Percentiles rank a stretch among this genome's conserved stretches.
phyloP scores from a whole-genome alignment of 1,140 invertebrate species.

The Penaeus chinensis region DNA sequence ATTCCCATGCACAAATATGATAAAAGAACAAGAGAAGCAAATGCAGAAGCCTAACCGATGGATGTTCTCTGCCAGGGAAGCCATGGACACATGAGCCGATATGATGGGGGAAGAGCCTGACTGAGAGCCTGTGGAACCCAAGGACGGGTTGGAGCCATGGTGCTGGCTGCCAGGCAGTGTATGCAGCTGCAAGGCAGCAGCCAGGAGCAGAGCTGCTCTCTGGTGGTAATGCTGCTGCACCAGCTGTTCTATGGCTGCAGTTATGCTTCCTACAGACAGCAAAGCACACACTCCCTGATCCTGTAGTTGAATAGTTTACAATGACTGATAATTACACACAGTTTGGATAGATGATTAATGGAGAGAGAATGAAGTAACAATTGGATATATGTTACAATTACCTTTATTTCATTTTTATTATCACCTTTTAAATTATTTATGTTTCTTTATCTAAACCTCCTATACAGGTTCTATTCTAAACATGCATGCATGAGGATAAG shows the following conservation, averaged over 20 bases:
- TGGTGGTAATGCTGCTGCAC: constrained; percentile 61
- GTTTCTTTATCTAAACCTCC: no score
- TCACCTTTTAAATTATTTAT: no score
- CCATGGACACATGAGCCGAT: constrained; percentile 34
- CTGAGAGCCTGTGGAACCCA: background rate
- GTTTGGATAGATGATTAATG: no score
- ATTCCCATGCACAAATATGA: background rate
- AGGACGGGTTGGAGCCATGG: no score
- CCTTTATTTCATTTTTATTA: no score
- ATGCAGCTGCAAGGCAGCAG: constrained; percentile 42
- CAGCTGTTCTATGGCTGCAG: constrained; percentile 50
- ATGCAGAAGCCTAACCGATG: constrained; percentile 35
- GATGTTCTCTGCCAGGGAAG: constrained; percentile 53
- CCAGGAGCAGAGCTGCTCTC: constrained; percentile 56
- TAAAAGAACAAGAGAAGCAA: background rate
- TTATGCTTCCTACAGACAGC: constrained; percentile 48
- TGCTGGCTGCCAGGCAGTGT: constrained; percentile 25
- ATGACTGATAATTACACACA: no score
- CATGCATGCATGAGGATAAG: no score
- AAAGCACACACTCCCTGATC: constrained; percentile 53
- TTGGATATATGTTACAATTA: no score
- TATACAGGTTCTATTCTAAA: no score
- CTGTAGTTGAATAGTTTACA: constrained; percentile 13
- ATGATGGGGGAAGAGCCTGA: constrained; percentile 20
- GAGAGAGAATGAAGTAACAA: no score